These are phyloP conservation scores for Bugulina stolonifera DNA, from an alignment of 2,888 invertebrate species.

Conservation along the genomic window DNA sequence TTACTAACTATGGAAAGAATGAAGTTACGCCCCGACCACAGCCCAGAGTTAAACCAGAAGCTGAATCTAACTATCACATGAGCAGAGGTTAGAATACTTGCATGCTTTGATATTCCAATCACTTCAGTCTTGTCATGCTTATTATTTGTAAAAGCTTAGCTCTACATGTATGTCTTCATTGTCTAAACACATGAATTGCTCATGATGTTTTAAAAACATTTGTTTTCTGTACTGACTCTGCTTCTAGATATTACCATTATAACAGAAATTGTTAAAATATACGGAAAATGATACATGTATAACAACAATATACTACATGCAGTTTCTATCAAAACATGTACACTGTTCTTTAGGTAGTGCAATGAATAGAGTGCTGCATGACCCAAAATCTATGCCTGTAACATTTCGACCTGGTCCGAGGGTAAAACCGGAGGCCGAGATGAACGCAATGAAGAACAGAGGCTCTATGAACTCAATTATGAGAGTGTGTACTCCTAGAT, in stretches of 20 bases:
- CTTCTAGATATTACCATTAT: too few relatives aligned
- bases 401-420: conserved; percentile 35
- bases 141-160: too few relatives aligned
- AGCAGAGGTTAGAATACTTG: conserved; percentile 7
- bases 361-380: conserved; percentile 39
- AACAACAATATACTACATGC: too few relatives aligned
- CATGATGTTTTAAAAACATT: too few relatives aligned
- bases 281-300: too few relatives aligned
- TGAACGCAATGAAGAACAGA: conserved; percentile 21
- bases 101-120: too few relatives aligned
- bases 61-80: not conserved
- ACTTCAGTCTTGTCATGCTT: too few relatives aligned
- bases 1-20: conserved; percentile 34
- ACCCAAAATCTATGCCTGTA: conserved; percentile 35
- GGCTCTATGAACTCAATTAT: conserved; percentile 16
- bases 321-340: too few relatives aligned
- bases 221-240: too few relatives aligned
- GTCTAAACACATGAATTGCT: too few relatives aligned
- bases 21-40: conserved; percentile 33
- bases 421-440: conserved; percentile 11
- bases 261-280: too few relatives aligned
- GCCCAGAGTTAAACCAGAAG: conserved; percentile 34
- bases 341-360: conserved; percentile 35
- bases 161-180: too few relatives aligned
- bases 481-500: conserved; percentile 13